Base-by-base conservation (phyloP, 2,888 invertebrate species). In the Machimus atricapillus region DNA sequence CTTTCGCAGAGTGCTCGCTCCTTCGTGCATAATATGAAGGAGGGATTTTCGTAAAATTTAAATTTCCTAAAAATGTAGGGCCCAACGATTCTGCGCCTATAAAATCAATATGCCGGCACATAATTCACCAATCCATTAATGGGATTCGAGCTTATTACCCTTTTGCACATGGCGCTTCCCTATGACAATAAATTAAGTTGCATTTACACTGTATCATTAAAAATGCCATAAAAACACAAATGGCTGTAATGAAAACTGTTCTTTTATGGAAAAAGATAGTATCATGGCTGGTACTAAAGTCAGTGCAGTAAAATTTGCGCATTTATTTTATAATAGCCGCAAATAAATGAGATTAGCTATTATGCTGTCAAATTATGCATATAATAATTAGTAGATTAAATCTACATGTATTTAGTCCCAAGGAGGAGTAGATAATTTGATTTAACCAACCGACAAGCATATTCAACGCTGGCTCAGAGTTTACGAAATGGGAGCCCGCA, bases 291-390 rank as follows among this genome's bases (percentile, higher is more conserved):
- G 52, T 52, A 27, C 79, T 79, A 79, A 79, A 79, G 52, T 79
- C 52, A 14, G 31, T 79, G 79, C 79, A 52, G 79, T 79, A 79
- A 79, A 79, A 79, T 79, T 46, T 16, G n/a, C 46, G 56, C 52
- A 52, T 79, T 79, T 79, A 79, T 79, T 79, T 79, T 79, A 52
- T 52, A 79, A 40, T 79, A 52, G 79, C 27, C 12, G 79, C 46
- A 79, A 79, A 79, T 79, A 79, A 79, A 79, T 52, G 79, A 79
- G 79, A 79, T 79, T 79, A 79, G 79, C 79, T 79, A 79, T 79
- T 79, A 52, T 79, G 52, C 52, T 79, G 52, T 56, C 79, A 79
- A 79, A 79, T 79, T 79, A 79, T 79, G 79, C 79, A 79, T 79
- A 79, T 52, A 79, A 79, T 79, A 79, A 79, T 79, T 79, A 79